Base-by-base conservation (phyloP, 92 coral and sea anemone species). In the Bergia puertoricense region DNA sequence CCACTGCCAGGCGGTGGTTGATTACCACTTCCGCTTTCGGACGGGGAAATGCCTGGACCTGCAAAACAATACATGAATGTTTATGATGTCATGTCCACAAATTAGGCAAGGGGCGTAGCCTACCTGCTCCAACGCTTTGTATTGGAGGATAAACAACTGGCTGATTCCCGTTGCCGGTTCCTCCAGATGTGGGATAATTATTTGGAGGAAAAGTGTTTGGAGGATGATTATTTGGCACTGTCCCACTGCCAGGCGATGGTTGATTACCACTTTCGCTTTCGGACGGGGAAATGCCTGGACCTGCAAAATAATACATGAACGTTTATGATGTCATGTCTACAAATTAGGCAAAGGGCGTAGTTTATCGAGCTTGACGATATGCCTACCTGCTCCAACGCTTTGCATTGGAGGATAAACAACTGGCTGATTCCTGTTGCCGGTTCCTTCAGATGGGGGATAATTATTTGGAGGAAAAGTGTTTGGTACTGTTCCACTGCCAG, bases 401-500 rank as follows among this genome's bases (percentile, higher is more conserved):
- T 45, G 65, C 69, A 44, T 30, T 9, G 86, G 86, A 14, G 86
- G 77, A 44, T 83, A 72, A 8, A 42, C 68, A 43, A 82, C 62
- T 59, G 15, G 72, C n/a, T 82, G 65, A 82, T 22, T 44, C 44
- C 43, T 77, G 45, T n/a, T 67, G 43, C 86, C 86, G 86, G 86
- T 30, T 69, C 66, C 78, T 3, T 67, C 66, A 36, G 77, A 16
- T 83, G 78, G 65, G 13, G 65, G 50, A 36, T 57, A 18, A 38
- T 18, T 56, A 59, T 36, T 62, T 2, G 85, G 77, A 83, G 76
- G 76, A 20, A n/a, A 46, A 69, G 46, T 45, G 18, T 41, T 13
- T 45, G 86, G 86, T 44, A 62, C 20, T 10, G 18, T 83, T 45
- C 86, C 86, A 39, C 78, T 83, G 44, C 86, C 86, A 44, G 86